Conservation (phyloP, 2,888 invertebrate genomes). For the Opisthograptis luteolata region DNA sequence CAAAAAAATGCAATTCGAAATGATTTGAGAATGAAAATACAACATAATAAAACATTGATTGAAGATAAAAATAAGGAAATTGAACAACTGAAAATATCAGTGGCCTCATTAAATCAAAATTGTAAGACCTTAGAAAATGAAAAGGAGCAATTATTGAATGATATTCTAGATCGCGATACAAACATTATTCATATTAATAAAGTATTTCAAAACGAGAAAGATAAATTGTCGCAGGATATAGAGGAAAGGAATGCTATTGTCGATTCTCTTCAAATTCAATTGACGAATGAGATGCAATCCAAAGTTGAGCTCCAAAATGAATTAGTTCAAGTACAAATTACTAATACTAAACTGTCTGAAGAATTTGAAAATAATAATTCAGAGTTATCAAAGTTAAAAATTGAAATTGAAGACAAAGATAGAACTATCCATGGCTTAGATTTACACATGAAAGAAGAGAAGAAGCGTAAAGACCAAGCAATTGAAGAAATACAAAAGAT, state of each 20-base stretch:
- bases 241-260: slow-evolving; percentile 59
- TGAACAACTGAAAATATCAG: slow-evolving; percentile 45
- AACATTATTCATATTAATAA: slow-evolving; percentile 51
- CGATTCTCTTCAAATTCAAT: slow-evolving; percentile 56
- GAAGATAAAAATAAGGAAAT: slow-evolving; percentile 53
- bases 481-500: slow-evolving; percentile 39
- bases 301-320: slow-evolving; percentile 57
- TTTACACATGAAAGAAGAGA: slow-evolving; percentile 46
- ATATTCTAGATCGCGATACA: slow-evolving; percentile 48
- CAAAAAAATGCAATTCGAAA: slow-evolving; percentile 37
- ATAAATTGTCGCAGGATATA: slow-evolving; percentile 50
- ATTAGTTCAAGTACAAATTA: slow-evolving; percentile 42
- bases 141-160: slow-evolving; percentile 49
- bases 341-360: slow-evolving; percentile 41
- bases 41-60: slow-evolving; percentile 44
- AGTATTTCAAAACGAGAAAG: slow-evolving; percentile 48
- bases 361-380: slow-evolving; percentile 41
- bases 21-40: slow-evolving; percentile 49
- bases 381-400: slow-evolving; percentile 39
- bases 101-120: slow-evolving; percentile 46
- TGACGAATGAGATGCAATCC: slow-evolving; percentile 61
- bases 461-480: slow-evolving; percentile 39
- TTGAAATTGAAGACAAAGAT: slow-evolving; percentile 48
- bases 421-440: slow-evolving; percentile 47
- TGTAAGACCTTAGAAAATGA: slow-evolving; percentile 48